Conservation (phyloP, 2,888 invertebrate species). For the Drosophila buzzatii region DNA sequence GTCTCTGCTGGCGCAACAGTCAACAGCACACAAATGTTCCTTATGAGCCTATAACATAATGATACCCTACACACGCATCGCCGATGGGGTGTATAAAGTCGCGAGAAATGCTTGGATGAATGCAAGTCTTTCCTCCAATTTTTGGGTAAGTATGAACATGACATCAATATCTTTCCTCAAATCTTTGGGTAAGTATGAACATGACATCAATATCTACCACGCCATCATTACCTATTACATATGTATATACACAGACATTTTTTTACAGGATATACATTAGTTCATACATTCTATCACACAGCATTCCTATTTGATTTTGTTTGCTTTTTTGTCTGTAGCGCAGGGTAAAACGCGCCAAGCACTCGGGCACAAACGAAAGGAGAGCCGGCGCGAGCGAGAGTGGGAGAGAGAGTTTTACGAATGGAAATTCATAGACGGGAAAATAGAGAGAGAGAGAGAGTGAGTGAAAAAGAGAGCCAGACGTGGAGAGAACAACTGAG, state of each 20-base stretch:
- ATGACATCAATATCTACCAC: too few species aligned
- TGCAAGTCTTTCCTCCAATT: too few species aligned
- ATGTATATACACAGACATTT: too few species aligned
- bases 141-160: too few species aligned
- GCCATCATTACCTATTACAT: too few species aligned
- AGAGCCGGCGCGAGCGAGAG: conserved; percentile 25
- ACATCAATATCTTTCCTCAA: too few species aligned
- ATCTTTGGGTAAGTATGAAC: too few species aligned
- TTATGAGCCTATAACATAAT: conserved; percentile 27
- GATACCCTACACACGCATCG: conserved; percentile 4
- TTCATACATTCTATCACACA: background rate
- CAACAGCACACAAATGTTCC: conserved; percentile 19
- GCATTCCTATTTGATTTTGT: conserved; percentile 36
- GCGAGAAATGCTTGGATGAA: background rate
- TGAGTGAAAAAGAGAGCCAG: conserved; percentile 1
- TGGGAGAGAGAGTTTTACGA: conserved; percentile 33
- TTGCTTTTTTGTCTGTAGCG: conserved; percentile 12
- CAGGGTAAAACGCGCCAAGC: conserved; percentile 37
- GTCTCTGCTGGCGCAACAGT: conserved; percentile 24
- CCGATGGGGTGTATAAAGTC: background rate
- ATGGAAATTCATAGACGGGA: conserved; percentile 46
- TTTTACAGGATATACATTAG: conserved; percentile 15
- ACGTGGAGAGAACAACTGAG: conserved; percentile 7
- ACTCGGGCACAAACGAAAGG: conserved; percentile 16
- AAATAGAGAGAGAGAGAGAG: conserved; percentile 14